Conservation (phyloP, 1,140 invertebrate genomes). For the Drosophila mojavensis region DNA sequence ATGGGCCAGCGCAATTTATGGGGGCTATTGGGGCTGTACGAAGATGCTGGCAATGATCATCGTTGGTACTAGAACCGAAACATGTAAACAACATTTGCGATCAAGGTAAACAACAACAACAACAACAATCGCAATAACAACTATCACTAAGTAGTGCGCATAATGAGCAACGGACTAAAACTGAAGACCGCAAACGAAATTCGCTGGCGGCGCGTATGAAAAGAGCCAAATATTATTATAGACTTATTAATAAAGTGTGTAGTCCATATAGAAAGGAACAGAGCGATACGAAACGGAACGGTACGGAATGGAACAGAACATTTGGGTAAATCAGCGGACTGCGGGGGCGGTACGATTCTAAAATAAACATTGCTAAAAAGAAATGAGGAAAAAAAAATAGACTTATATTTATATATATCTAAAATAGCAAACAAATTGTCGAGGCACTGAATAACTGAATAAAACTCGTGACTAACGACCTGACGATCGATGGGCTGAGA, state of each 20-base stretch:
- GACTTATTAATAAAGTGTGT: constrained; percentile 75
- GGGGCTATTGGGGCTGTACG: constrained; percentile 40
- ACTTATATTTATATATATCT: constrained; percentile 2
- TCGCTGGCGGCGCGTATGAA: constrained; percentile 24
- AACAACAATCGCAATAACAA: constrained; percentile 17
- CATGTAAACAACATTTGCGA: constrained; percentile 57
- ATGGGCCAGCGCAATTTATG: constrained; percentile 60
- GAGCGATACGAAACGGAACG: background rate
- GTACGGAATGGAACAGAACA: constrained; percentile 11
- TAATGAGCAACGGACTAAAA: constrained; percentile 30
- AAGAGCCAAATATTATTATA: constrained; percentile 61
- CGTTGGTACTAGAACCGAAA: constrained; percentile 12
- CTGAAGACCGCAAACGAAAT: constrained; percentile 40
- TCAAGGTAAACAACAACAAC: constrained; percentile 58
- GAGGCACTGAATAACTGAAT: constrained; percentile 28
- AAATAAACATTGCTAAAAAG: constrained; percentile 70
- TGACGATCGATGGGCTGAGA: constrained; percentile 45
- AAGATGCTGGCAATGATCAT: constrained; percentile 1
- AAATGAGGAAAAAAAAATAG: constrained; percentile 15
- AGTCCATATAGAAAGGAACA: constrained; percentile 46
- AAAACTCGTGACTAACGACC: constrained; percentile 71
- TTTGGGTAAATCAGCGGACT: background rate
- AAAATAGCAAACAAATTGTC: constrained; percentile 32
- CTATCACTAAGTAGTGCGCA: constrained; percentile 26
- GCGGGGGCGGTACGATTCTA: constrained; percentile 37